These are phyloP conservation scores for Drosophila orosa DNA, from an alignment of 1,140 invertebrate genomes.

Conservation along the genomic window DNA sequence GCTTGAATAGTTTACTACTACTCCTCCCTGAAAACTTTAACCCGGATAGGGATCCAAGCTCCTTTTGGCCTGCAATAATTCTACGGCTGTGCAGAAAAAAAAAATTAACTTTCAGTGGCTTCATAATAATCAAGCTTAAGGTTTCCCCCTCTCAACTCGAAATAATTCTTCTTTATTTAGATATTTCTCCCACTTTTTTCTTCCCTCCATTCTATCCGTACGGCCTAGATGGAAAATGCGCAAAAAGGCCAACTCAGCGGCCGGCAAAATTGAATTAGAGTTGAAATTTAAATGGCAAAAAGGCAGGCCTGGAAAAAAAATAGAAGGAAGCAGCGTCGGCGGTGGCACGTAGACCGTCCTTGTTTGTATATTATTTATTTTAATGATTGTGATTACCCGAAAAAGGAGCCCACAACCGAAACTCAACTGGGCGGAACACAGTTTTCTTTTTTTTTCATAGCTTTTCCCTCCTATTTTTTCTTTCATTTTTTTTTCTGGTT, in stretches of 20 bases:
- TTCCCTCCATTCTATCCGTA: constrained; percentile 17
- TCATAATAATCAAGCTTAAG: constrained; percentile 72
- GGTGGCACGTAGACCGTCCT: constrained; percentile 24
- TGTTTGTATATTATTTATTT: constrained; percentile 73
- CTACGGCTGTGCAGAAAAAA: constrained; percentile 17
- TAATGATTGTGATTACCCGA: constrained; percentile 64
- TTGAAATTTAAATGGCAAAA: constrained; percentile 71
- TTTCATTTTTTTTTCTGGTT: neutral
- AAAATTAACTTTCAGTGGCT: constrained; percentile 52
- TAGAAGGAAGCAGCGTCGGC: constrained; percentile 8
- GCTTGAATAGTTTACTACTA: constrained; percentile 74
- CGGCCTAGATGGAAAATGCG: constrained; percentile 32
- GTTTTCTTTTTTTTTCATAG: constrained; percentile 20
- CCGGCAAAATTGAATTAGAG: constrained; percentile 78
- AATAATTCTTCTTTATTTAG: constrained; percentile 45
- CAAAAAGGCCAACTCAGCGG: constrained; percentile 71
- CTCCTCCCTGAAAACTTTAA: constrained; percentile 25
- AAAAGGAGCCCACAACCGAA: constrained; percentile 46
- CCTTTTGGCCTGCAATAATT: constrained; percentile 22
- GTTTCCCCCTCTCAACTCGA: constrained; percentile 53
- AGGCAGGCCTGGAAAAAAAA: constrained; percentile 14
- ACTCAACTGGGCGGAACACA: constrained; percentile 49
- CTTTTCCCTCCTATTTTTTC: neutral
- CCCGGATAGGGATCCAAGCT: constrained; percentile 2
- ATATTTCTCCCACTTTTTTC: constrained; percentile 15